Percentiles rank a stretch among this genome's conserved stretches.
phyloP scores from a whole-genome alignment of 2,113 vertebrate genomes.

The Caracal caracal region DNA sequence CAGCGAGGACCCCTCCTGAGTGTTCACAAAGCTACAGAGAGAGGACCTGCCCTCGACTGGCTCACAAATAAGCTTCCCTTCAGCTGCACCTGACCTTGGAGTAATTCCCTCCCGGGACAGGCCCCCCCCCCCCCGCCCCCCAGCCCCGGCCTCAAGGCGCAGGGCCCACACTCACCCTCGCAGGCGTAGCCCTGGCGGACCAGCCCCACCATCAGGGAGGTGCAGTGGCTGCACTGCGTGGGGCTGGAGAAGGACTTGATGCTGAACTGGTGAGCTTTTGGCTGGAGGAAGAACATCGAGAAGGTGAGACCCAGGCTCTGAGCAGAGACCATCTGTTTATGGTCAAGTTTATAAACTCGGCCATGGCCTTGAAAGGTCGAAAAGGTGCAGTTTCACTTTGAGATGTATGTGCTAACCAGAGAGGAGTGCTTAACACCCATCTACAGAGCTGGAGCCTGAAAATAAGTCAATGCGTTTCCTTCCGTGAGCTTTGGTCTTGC shows the following conservation, averaged over 20 bases:
- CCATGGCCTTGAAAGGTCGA: fast-evolving
- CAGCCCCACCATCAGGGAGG: constrained; percentile 98
- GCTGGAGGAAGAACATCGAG: constrained; percentile 85
- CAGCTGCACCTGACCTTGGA: fast-evolving
- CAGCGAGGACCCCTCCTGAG: fast-evolving
- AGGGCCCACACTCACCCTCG: constrained; percentile 88
- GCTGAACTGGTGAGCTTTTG: constrained; percentile 96
- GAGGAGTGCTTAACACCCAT: fast-evolving
- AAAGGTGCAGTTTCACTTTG: fast-evolving
- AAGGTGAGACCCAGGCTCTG: background rate
- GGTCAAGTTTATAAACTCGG: fast-evolving
- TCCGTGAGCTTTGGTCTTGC: fast-evolving
- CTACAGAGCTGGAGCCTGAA: background rate
- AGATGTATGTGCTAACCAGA: fast-evolving
- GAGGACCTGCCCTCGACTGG: fast-evolving
- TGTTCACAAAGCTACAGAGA: fast-evolving
- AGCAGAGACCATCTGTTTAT: fast-evolving
- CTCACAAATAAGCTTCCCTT: fast-evolving
- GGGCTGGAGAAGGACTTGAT: constrained; percentile 97
- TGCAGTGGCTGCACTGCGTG: constrained; percentile 97
- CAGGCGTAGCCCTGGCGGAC: constrained; percentile 96
- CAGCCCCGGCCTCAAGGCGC: fast-evolving
- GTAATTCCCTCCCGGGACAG: no score
- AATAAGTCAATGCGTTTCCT: fast-evolving
- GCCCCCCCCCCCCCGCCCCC: no score